These are phyloP conservation scores for Malurus cyaneus DNA, from an alignment of 2,113 vertebrate species.

Conservation along the genomic window DNA sequence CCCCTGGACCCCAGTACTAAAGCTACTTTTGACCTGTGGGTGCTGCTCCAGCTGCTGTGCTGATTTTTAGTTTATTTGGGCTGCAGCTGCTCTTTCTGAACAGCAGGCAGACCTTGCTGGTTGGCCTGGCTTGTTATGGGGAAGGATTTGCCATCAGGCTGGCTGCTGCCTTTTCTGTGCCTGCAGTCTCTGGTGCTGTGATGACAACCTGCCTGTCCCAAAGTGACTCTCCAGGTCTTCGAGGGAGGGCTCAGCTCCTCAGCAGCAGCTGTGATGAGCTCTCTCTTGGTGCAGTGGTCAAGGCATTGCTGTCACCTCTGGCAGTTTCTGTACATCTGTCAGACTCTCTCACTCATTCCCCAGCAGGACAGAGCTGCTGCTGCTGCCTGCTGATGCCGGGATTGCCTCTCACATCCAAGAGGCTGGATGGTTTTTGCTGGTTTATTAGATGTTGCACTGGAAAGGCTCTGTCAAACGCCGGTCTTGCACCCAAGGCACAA, in stretches of 20 bases:
- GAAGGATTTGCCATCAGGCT: not conserved
- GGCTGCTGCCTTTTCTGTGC: not conserved
- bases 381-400: not conserved
- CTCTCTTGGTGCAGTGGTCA: not conserved
- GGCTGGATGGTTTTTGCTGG: not conserved
- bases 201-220: not conserved
- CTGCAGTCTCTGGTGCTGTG: not conserved
- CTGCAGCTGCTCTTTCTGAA: not conserved
- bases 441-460: not conserved
- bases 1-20: not conserved
- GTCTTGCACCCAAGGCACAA: not conserved
- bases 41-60: not conserved
- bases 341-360: not conserved
- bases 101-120: not conserved
- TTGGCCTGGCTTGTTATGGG: fast-evolving
- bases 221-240: not conserved
- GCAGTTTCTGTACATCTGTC: not conserved
- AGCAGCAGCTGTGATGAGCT: constrained; percentile 1
- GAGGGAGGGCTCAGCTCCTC: not conserved
- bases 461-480: not conserved
- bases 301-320: constrained; percentile 16
- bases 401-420: not conserved
- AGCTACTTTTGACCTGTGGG: not conserved
- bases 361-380: not conserved
- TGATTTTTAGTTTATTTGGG: not conserved